Evolutionary conservation across 2,113 vertebrate species (phyloP).

Genomic region (Chrysochloris asiatica): DNA sequence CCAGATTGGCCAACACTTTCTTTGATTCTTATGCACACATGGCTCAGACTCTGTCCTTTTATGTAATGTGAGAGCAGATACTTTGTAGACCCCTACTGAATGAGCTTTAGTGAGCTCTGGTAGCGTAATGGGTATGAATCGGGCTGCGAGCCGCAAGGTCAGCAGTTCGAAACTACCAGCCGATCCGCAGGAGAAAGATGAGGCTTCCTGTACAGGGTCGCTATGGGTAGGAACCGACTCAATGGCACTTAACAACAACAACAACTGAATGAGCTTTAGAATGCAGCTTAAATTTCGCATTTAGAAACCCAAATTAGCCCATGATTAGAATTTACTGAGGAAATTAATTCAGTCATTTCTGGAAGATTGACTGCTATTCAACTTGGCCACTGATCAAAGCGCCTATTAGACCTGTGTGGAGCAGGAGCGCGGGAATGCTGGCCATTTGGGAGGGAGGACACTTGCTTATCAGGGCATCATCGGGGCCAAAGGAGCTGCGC

Average conservation of each 20-base stretch:
- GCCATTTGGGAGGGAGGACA: background rate
- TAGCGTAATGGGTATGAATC: too few relatives aligned
- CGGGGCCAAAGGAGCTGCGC: background rate
- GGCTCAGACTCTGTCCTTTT: background rate
- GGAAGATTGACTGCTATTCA: background rate
- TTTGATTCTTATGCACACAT: background rate
- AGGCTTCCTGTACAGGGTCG: too few relatives aligned
- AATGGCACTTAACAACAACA: too few relatives aligned
- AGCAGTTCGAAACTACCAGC: too few relatives aligned
- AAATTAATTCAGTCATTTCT: background rate
- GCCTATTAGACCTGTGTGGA: background rate
- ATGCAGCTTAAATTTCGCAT: background rate
- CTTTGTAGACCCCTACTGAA: background rate
- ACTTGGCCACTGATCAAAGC: background rate
- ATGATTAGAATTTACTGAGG: background rate
- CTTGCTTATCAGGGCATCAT: background rate
- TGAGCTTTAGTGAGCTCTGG: background rate
- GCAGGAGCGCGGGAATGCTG: background rate
- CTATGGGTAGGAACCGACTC: too few relatives aligned
- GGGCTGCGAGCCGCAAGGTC: too few relatives aligned
- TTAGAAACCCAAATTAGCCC: background rate
- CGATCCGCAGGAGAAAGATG: too few relatives aligned
- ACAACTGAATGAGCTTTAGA: background rate
- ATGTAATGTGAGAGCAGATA: background rate
- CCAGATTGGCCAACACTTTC: background rate